Evolutionary conservation across 92 coral and sea anemone genomes (phyloP).

Genomic region (Palythoa grandiflora): DNA sequence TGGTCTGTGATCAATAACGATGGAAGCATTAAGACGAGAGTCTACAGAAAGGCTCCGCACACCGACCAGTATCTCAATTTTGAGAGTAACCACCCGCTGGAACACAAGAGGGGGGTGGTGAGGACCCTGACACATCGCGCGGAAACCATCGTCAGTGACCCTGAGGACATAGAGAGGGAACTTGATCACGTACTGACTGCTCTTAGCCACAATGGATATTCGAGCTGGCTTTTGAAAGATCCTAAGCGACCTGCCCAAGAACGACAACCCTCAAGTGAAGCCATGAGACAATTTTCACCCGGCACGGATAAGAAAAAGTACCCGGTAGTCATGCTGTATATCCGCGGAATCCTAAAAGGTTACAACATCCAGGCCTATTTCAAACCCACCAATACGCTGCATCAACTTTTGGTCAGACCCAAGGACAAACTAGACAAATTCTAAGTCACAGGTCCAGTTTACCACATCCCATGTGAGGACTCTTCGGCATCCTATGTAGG

Average conservation of each 20-base stretch:
- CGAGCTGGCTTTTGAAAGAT: conserved; percentile 18
- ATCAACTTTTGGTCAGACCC: conserved; percentile 20
- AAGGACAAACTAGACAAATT: conserved; percentile 19
- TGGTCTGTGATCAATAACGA: too few species aligned
- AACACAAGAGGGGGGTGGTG: too few species aligned
- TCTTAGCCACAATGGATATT: conserved; percentile 8
- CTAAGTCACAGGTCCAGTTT: conserved; percentile 1
- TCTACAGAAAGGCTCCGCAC: too few species aligned
- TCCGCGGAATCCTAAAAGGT: conserved; percentile 20
- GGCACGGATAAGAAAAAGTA: not conserved
- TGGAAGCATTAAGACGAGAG: too few species aligned
- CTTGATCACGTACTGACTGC: not conserved
- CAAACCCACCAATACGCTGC: conserved; percentile 12
- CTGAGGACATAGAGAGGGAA: too few species aligned
- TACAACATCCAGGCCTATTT: conserved; percentile 13
- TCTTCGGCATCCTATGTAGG: too few species aligned
- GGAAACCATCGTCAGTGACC: too few species aligned
- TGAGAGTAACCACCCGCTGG: too few species aligned
- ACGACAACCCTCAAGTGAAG: conserved; percentile 17
- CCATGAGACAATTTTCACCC: conserved; percentile 5
- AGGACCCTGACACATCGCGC: too few species aligned
- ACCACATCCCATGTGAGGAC: too few species aligned
- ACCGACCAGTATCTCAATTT: too few species aligned
- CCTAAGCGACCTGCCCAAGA: conserved; percentile 14
- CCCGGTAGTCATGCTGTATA: conserved; percentile 14